Percentiles rank a stretch among this genome's conserved stretches.
Evolutionary conservation across 2,797 vertebrate genomes (phyloP).

Genomic region (Muraenolepis orangiensis): DNA sequence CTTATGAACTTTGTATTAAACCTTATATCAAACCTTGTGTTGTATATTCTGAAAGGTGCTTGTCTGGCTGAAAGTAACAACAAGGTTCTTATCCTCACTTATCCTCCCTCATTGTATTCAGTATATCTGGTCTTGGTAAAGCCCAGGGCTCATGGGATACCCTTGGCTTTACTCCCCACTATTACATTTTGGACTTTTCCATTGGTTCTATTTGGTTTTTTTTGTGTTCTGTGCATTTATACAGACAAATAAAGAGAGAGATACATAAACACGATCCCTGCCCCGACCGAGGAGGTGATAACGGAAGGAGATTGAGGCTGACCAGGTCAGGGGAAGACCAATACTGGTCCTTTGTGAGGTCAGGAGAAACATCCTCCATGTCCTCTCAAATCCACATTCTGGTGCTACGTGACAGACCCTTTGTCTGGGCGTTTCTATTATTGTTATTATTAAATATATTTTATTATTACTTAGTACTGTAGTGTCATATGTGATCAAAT

Average conservation of each 20-base stretch:
- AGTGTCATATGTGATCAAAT: conserved; percentile 27
- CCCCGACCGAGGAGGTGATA: background rate
- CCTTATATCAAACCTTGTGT: background rate
- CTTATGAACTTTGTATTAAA: background rate
- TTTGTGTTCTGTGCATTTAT: background rate
- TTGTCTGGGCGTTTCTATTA: too few relatives aligned
- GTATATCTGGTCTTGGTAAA: background rate
- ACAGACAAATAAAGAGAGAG: background rate
- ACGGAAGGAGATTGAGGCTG: background rate
- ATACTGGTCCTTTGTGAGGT: conserved; percentile 18
- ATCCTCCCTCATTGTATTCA: background rate
- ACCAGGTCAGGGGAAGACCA: background rate
- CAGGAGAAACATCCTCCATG: conserved; percentile 46
- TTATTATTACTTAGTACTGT: background rate
- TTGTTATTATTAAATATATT: too few relatives aligned
- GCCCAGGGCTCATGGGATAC: background rate
- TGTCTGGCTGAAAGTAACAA: background rate
- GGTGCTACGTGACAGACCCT: conserved; percentile 51
- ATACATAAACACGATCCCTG: background rate
- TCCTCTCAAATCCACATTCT: conserved; percentile 48
- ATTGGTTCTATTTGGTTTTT: background rate
- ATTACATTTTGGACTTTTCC: background rate
- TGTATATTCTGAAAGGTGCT: background rate
- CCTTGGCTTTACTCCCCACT: background rate
- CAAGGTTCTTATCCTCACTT: background rate